Evolutionary conservation across 2,888 invertebrate species (phyloP).

Genomic region (Cyclophora albipunctata): DNA sequence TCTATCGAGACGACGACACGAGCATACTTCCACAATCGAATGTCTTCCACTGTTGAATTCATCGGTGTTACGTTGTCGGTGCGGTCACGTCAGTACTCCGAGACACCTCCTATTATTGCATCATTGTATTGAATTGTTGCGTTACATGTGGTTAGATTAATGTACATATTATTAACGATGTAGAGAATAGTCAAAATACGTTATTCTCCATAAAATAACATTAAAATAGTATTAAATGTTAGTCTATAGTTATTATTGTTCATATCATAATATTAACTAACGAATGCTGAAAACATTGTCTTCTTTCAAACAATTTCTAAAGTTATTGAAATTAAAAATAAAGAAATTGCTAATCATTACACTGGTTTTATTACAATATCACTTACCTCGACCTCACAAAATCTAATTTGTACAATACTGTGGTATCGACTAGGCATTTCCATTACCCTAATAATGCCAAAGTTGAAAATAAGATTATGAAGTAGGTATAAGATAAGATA

Average conservation of each 20-base stretch:
- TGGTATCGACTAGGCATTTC: no score
- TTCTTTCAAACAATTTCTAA: constrained; percentile 87
- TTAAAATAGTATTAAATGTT: constrained; percentile 27
- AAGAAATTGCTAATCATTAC: constrained; percentile 71
- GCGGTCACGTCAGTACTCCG: constrained; percentile 17
- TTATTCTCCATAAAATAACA: constrained; percentile 64
- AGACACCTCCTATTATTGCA: constrained; percentile 28
- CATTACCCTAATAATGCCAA: no score
- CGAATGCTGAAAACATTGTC: constrained; percentile 77
- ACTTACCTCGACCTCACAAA: background rate
- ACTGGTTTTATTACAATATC: constrained; percentile 40
- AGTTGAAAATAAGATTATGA: no score
- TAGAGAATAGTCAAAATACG: constrained; percentile 62
- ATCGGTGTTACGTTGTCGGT: no score
- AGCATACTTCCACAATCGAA: no score
- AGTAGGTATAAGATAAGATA: no score
- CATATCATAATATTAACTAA: constrained; percentile 81
- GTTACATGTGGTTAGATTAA: constrained; percentile 45
- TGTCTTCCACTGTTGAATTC: no score
- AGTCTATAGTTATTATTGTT: constrained; percentile 77
- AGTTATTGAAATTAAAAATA: constrained; percentile 78
- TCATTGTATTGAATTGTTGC: constrained; percentile 40
- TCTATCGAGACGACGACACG: no score
- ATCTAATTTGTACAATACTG: background rate
- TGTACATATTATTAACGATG: constrained; percentile 54